A percentile compares a stretch with the other conserved stretches of the same genome.
phyloP scores from a whole-genome alignment of 2,113 vertebrate genomes.

The Lynx canadensis region DNA sequence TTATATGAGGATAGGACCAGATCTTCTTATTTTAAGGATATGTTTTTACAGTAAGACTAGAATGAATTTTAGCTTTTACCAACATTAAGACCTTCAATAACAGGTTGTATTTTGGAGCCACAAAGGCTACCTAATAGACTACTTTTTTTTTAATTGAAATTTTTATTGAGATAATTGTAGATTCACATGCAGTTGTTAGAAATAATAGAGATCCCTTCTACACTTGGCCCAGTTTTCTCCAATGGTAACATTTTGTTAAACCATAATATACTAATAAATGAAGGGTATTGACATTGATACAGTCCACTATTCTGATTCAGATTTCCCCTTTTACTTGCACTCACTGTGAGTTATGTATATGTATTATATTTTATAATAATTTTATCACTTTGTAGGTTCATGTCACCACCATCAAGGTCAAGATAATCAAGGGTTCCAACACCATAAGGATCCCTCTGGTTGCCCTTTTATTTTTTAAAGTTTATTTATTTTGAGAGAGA shows the following conservation, averaged over 20 bases:
- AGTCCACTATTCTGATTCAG: neutral
- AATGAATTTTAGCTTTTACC: neutral
- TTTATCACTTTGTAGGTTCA: neutral
- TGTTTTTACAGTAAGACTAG: neutral
- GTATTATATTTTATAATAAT: neutral
- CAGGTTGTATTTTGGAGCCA: neutral
- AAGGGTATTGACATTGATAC: neutral
- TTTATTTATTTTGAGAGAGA: no score
- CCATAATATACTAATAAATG: neutral
- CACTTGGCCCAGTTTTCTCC: neutral
- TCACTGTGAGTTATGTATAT: neutral
- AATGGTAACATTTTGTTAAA: neutral
- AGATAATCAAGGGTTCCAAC: neutral
- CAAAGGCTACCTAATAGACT: neutral
- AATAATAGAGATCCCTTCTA: neutral
- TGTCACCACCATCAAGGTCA: neutral
- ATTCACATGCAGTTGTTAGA: neutral
- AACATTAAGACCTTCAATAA: neutral
- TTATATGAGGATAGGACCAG: neutral
- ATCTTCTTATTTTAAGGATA: neutral
- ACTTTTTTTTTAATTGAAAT: neutral
- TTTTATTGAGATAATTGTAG: slow-evolving; percentile 3
- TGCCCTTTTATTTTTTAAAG: neutral
- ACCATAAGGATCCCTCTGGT: neutral
- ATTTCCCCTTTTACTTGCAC: neutral